A percentile compares a stretch with the other conserved stretches of the same genome.
Evolutionary conservation across 2,888 invertebrate species (phyloP).

Genomic region (Drosophila basisetae): DNA sequence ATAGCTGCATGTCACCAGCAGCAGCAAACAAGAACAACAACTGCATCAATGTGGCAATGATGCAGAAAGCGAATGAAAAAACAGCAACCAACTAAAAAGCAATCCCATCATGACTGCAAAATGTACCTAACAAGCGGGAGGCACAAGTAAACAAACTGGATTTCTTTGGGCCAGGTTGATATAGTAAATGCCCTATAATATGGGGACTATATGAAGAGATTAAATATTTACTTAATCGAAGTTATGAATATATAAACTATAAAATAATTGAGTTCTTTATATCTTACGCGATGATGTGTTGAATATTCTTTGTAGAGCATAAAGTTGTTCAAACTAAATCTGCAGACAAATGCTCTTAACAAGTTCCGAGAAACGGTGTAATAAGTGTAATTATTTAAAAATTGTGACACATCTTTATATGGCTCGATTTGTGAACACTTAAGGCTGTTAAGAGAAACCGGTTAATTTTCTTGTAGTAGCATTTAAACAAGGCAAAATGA

Average conservation of each 20-base stretch:
- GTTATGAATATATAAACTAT: not conserved
- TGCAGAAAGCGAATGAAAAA: constrained; percentile 50
- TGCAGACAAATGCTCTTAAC: not conserved
- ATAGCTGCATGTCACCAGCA: constrained; percentile 73
- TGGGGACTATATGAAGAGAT: too few relatives aligned
- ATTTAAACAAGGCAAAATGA: not conserved
- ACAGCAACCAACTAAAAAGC: constrained; percentile 13
- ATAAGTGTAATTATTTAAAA: not conserved
- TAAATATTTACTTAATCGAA: not conserved
- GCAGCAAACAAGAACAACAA: constrained; percentile 35
- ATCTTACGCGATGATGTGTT: not conserved
- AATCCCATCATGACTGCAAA: constrained; percentile 32
- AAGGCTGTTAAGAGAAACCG: not conserved
- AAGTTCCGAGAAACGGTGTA: not conserved
- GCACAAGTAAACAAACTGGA: constrained; percentile 3
- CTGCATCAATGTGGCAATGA: constrained; percentile 69
- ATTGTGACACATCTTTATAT: not conserved
- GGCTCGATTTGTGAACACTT: not conserved
- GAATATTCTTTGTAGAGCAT: not conserved
- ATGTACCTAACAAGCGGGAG: constrained; percentile 17
- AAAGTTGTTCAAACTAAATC: not conserved
- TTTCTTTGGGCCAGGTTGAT: not conserved
- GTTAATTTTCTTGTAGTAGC: not conserved
- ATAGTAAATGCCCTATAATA: constrained; percentile 14
- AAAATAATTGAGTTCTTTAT: not conserved